Evolutionary conservation across 2,888 invertebrate genomes (phyloP).

Genomic region (Listrodromus nycthemerus): DNA sequence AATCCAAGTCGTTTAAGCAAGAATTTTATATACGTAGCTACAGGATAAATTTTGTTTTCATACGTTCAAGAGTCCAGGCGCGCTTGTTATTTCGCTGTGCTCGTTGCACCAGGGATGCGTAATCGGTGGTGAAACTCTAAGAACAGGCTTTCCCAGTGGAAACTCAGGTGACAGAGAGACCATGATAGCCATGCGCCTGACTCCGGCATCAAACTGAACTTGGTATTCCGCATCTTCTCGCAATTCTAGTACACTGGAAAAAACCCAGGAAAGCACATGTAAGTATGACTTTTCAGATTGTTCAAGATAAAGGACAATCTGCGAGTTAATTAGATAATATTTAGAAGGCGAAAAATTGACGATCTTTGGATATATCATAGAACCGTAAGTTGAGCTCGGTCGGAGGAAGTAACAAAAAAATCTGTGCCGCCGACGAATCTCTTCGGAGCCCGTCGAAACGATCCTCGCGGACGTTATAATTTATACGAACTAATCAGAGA

Average conservation of each 20-base stretch:
- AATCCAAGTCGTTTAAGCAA: neutral
- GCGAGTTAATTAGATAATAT: neutral
- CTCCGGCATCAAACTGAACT: slow-evolving; percentile 89
- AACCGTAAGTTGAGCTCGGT: neutral
- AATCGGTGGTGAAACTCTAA: slow-evolving; percentile 89
- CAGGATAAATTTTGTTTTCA: slow-evolving; percentile 66
- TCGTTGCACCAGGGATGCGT: slow-evolving; percentile 91
- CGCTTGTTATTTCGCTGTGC: slow-evolving; percentile 89
- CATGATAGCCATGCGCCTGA: slow-evolving; percentile 88
- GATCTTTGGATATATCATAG: neutral
- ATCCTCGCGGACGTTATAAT: slow-evolving; percentile 41
- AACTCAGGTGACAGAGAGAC: slow-evolving; percentile 90
- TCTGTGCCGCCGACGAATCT: neutral
- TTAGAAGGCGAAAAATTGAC: neutral
- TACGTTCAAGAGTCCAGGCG: slow-evolving; percentile 91
- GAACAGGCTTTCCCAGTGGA: slow-evolving; percentile 90
- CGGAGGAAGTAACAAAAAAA: neutral
- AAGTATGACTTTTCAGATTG: neutral
- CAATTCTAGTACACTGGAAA: slow-evolving; percentile 89
- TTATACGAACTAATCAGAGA: slow-evolving; percentile 67
- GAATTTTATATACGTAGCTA: neutral
- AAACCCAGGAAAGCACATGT: slow-evolving; percentile 31
- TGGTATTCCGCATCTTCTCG: slow-evolving; percentile 90
- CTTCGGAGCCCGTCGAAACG: slow-evolving; percentile 31
- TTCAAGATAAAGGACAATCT: neutral